phyloP scores from a whole-genome alignment of 1,140 invertebrate genomes.

The Harlomillsia oculata region DNA sequence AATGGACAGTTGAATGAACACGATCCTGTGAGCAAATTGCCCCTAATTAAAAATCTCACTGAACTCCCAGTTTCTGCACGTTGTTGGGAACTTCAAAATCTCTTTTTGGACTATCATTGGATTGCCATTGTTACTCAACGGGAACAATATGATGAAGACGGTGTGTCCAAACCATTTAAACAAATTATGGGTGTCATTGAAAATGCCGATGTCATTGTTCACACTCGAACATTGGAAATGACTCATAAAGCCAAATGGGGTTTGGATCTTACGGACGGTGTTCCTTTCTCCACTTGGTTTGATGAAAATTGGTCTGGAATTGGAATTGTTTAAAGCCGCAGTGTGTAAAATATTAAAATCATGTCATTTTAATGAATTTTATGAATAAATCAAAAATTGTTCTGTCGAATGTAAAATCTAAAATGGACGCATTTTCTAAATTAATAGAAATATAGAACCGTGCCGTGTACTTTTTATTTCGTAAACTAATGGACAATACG shows the following conservation, averaged over 20 bases:
- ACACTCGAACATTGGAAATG: background rate
- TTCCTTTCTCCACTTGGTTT: constrained; percentile 3
- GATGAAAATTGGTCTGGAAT: no score
- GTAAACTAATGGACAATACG: no score
- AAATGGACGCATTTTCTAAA: no score
- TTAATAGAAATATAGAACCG: no score
- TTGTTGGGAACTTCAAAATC: background rate
- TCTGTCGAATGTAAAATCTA: no score
- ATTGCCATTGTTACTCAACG: background rate
- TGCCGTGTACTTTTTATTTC: no score
- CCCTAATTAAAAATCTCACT: background rate
- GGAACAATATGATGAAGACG: background rate
- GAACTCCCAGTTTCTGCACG: background rate
- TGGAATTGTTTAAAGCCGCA: no score
- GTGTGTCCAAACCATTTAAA: background rate
- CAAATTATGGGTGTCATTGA: background rate
- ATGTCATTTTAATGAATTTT: no score
- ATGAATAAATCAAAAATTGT: no score
- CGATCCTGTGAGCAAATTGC: background rate
- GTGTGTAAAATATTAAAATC: no score
- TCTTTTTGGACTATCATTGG: background rate
- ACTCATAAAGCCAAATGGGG: background rate
- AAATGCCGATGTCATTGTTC: background rate
- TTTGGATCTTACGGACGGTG: background rate
- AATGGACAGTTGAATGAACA: background rate